Evolutionary conservation across 2,888 invertebrate species (phyloP).

Genomic region (Heliothis peltigera): DNA sequence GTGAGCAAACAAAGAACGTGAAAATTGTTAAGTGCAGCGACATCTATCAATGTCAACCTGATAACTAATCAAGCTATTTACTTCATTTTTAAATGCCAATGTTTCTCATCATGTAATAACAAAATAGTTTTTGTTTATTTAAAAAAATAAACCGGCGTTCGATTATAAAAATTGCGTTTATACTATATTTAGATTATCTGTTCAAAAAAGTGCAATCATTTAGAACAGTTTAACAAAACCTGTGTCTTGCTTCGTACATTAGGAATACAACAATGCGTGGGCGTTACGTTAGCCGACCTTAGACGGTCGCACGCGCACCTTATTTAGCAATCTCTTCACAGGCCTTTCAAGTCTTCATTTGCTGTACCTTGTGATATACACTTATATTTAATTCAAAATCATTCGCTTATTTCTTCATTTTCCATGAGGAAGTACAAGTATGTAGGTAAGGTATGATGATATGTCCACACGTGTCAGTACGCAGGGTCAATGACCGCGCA

Average conservation of each 20-base stretch:
- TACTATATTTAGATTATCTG: too few species aligned
- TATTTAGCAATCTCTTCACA: slow-evolving; percentile 10
- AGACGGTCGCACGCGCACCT: slow-evolving; percentile 22
- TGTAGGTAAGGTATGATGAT: slow-evolving; percentile 10
- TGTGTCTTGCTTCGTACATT: slow-evolving; percentile 7
- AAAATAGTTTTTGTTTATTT: too few species aligned
- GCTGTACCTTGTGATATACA: neutral
- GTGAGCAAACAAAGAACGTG: too few species aligned
- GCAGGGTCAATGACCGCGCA: slow-evolving; percentile 77
- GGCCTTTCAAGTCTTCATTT: neutral
- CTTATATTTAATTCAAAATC: neutral
- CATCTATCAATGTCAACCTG: slow-evolving; percentile 3
- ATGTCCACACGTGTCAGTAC: slow-evolving; percentile 69
- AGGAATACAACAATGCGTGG: slow-evolving; percentile 3
- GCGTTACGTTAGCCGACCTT: slow-evolving; percentile 11
- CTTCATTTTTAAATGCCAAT: neutral
- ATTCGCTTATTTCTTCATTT: neutral
- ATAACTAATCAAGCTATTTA: slow-evolving; percentile 2
- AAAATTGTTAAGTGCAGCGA: slow-evolving; percentile 11
- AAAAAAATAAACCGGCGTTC: too few species aligned
- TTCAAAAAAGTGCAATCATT: too few species aligned
- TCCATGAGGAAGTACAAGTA: slow-evolving; percentile 4
- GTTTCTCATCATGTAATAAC: too few species aligned
- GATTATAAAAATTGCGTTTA: too few species aligned
- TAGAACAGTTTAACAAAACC: neutral